Conservation (phyloP, 1,140 invertebrate species). For the Aphidius gifuensis region DNA sequence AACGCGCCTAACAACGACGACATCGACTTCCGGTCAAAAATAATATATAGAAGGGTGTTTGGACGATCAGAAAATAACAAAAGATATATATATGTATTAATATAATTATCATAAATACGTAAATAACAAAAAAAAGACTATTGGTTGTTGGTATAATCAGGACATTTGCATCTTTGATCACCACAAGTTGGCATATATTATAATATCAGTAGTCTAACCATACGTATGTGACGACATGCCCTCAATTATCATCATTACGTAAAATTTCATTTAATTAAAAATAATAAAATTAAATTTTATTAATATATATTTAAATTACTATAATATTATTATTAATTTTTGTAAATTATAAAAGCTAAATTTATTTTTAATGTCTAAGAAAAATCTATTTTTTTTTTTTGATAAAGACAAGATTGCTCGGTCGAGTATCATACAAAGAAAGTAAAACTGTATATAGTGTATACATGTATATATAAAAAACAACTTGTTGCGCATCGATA, state of each 20-base stretch:
- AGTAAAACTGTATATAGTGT: no score
- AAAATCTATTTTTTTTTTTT: background rate
- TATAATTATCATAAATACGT: slow-evolving; percentile 29
- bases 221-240: slow-evolving; percentile 9
- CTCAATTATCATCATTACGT: slow-evolving; percentile 7
- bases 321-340: no score
- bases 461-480: slow-evolving; percentile 13
- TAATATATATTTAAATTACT: no score
- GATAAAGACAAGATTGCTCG: background rate
- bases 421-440: background rate
- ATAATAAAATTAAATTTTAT: background rate
- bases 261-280: slow-evolving; percentile 7
- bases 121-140: slow-evolving; percentile 28
- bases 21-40: slow-evolving; percentile 32
- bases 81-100: background rate
- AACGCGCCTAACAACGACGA: slow-evolving; percentile 27
- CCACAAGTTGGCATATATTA: background rate
- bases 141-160: slow-evolving; percentile 27
- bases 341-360: background rate
- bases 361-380: background rate
- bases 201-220: background rate
- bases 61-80: background rate
- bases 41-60: slow-evolving; percentile 5
- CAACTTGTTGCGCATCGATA: slow-evolving; percentile 38
- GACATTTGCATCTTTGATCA: slow-evolving; percentile 26